A percentile compares a stretch with the other conserved stretches of the same genome.
These are phyloP conservation scores for Panonychus citri DNA, from an alignment of 1,140 invertebrate genomes.

Conservation along the genomic window DNA sequence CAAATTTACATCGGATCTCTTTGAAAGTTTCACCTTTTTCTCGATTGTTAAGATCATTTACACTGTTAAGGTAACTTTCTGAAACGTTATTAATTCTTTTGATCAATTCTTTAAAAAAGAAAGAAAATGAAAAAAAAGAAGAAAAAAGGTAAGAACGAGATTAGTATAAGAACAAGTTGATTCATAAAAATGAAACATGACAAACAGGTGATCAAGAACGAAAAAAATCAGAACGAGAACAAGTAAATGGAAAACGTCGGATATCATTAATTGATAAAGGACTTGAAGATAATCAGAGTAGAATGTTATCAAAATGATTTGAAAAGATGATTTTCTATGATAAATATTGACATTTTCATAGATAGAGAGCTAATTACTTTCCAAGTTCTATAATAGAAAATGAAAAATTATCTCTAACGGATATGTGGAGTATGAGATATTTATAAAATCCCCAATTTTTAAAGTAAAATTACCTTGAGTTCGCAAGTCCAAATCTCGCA, in stretches of 20 bases:
- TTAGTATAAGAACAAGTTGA: not conserved
- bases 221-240: too few species aligned
- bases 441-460: not conserved
- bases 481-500: conserved; percentile 76
- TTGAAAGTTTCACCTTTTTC: conserved; percentile 57
- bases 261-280: too few species aligned
- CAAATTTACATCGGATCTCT: conserved; percentile 61
- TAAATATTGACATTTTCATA: not conserved
- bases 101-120: conserved; percentile 59
- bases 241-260: too few species aligned
- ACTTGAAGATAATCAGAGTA: too few species aligned
- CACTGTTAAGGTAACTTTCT: conserved; percentile 51
- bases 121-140: not conserved
- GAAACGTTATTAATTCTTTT: conserved; percentile 68
- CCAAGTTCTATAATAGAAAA: too few species aligned
- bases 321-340: too few species aligned
- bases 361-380: not conserved
- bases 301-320: too few species aligned
- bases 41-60: conserved; percentile 36
- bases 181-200: not conserved
- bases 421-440: not conserved
- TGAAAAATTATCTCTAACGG: too few species aligned
- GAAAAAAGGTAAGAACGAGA: not conserved
- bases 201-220: too few species aligned
- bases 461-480: conserved; percentile 23